Evolutionary conservation across 2,797 vertebrate genomes (phyloP).

Genomic region (Tolypeutes matacus): DNA sequence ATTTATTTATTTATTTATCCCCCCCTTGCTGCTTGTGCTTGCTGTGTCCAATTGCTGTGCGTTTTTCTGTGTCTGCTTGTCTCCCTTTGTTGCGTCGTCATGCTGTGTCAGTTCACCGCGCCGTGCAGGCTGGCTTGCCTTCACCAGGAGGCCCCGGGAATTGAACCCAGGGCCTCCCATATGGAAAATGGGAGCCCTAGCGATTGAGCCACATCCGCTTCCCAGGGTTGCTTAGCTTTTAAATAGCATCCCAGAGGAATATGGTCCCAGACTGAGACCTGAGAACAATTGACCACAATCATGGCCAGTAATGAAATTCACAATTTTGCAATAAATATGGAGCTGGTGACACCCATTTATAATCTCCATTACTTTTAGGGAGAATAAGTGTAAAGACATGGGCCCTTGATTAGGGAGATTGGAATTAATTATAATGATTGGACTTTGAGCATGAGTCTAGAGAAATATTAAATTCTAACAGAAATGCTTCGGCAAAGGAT

Average conservation of each 20-base stretch:
- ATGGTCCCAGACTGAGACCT: neutral
- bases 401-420: conserved; percentile 62
- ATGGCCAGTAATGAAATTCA: conserved; percentile 54
- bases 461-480: conserved; percentile 71
- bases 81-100: no score
- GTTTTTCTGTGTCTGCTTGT: no score
- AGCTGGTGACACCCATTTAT: conserved; percentile 16
- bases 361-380: conserved; percentile 47
- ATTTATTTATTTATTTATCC: no score
- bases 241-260: conserved; percentile 5
- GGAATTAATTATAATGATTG: conserved; percentile 72
- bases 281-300: conserved; percentile 50
- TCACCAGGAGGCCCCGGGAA: no score
- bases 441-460: conserved; percentile 41
- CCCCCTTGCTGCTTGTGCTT: no score
- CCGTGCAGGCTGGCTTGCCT: no score
- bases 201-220: no score
- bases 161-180: no score
- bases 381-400: conserved; percentile 55
- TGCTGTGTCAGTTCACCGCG: no score
- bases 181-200: no score
- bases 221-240: conserved; percentile 46
- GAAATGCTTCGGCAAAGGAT: conserved; percentile 75
- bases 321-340: neutral
- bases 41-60: no score